phyloP scores from a whole-genome alignment of 2,888 invertebrate species.

The Agrochola lychnidis region DNA sequence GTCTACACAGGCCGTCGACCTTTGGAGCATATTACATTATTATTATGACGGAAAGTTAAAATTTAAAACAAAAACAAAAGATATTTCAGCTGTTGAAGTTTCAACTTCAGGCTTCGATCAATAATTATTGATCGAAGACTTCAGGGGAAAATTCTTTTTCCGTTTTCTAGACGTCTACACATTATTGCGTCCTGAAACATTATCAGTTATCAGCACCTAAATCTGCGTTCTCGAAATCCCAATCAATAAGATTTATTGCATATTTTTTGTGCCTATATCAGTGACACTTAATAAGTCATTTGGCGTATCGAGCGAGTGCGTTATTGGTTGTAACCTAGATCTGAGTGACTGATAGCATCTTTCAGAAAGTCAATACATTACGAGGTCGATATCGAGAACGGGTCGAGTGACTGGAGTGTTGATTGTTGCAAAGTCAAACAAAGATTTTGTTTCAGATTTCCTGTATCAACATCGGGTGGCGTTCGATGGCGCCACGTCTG shows the following conservation, averaged over 20 bases:
- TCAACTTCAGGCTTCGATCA: neutral
- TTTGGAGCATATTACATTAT: conserved; percentile 68
- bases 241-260: conserved; percentile 58
- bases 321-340: conserved; percentile 79
- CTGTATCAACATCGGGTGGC: conserved; percentile 94
- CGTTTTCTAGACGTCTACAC: neutral
- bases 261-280: conserved; percentile 56
- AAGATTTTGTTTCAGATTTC: conserved; percentile 91
- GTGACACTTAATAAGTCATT: conserved; percentile 71
- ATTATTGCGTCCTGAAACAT: neutral
- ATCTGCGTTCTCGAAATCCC: conserved; percentile 56
- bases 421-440: conserved; percentile 61
- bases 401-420: conserved; percentile 57
- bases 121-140: too few species aligned
- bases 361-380: conserved; percentile 72
- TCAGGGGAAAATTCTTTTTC: neutral
- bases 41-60: conserved; percentile 33
- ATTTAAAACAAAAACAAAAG: conserved; percentile 6
- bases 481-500: conserved; percentile 94
- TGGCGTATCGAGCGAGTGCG: conserved; percentile 70
- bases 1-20: conserved; percentile 81
- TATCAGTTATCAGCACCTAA: conserved; percentile 49
- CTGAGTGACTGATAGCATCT: conserved; percentile 77
- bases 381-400: conserved; percentile 66
- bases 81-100: conserved; percentile 4